A percentile compares a stretch with the other conserved stretches of the same genome.
Conservation (phyloP, 2,888 invertebrate genomes). For the Seira musarum region DNA sequence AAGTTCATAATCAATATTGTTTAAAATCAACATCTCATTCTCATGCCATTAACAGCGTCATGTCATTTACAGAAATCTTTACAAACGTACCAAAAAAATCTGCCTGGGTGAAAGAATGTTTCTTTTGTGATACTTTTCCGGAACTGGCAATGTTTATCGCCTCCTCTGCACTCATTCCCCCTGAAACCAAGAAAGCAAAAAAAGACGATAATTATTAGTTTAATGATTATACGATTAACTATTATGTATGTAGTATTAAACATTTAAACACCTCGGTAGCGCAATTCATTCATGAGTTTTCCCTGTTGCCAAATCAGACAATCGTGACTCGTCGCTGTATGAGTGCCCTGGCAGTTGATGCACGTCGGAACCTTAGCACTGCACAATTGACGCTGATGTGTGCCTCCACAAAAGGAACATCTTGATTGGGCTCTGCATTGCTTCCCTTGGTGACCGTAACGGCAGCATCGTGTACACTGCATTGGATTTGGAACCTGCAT, state of each 20-base stretch:
- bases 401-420: conserved; percentile 55
- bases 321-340: conserved; percentile 60
- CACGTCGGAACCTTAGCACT: conserved; percentile 48
- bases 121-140: conserved; percentile 59
- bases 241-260: too few species aligned
- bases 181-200: too few species aligned
- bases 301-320: conserved; percentile 64
- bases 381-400: conserved; percentile 55
- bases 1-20: not conserved
- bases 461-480: conserved; percentile 62
- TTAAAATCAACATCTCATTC: too few species aligned
- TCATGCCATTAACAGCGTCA: too few species aligned
- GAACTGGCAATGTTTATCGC: conserved; percentile 59
- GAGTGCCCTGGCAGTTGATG: conserved; percentile 59
- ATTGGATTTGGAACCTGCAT: conserved; percentile 64
- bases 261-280: conserved; percentile 62
- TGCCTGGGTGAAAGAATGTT: conserved; percentile 51
- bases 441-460: conserved; percentile 64
- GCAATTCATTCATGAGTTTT: conserved; percentile 63
- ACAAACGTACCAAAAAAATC: conserved; percentile 58
- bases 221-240: not conserved
- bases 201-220: too few species aligned
- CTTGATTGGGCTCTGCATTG: conserved; percentile 58
- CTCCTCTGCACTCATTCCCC: conserved; percentile 57
- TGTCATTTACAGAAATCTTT: not conserved